phyloP scores from a whole-genome alignment of 2,797 vertebrate species.

The Galagoides demidoff region DNA sequence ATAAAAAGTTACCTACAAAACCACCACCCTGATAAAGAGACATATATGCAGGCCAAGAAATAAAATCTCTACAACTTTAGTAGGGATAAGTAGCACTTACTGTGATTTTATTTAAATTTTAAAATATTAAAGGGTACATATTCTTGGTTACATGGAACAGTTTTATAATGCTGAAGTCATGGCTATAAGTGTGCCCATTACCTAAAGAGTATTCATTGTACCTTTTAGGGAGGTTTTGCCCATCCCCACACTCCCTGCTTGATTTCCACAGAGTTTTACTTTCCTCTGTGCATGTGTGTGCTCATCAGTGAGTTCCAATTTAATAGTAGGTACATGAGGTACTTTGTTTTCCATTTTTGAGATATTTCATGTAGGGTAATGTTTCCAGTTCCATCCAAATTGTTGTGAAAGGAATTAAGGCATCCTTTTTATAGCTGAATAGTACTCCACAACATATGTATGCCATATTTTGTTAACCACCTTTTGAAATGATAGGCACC shows the following conservation, averaged over 20 bases:
- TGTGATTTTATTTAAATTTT: not conserved
- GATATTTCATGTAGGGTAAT: not conserved
- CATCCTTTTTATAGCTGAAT: not conserved
- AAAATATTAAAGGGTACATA: not conserved
- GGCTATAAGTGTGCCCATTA: not conserved
- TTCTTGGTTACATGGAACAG: not conserved
- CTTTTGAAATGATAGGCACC: not conserved
- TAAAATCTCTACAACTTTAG: conserved; percentile 11
- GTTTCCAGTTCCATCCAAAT: not conserved
- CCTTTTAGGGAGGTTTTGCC: not conserved
- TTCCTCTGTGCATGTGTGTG: not conserved
- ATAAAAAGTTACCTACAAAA: not conserved
- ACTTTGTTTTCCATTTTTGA: not conserved
- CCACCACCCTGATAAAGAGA: not conserved
- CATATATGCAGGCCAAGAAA: not conserved
- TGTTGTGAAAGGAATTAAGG: not conserved
- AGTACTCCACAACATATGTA: not conserved
- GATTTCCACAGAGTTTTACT: not conserved
- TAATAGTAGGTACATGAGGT: not conserved
- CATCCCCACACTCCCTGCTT: not conserved
- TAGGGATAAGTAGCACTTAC: not conserved
- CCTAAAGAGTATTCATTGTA: not conserved
- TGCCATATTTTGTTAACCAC: not conserved
- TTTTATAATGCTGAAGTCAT: not conserved
- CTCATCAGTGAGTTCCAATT: not conserved